Base-by-base conservation (phyloP, 2,888 invertebrate genomes). In the Troides aeacus region DNA sequence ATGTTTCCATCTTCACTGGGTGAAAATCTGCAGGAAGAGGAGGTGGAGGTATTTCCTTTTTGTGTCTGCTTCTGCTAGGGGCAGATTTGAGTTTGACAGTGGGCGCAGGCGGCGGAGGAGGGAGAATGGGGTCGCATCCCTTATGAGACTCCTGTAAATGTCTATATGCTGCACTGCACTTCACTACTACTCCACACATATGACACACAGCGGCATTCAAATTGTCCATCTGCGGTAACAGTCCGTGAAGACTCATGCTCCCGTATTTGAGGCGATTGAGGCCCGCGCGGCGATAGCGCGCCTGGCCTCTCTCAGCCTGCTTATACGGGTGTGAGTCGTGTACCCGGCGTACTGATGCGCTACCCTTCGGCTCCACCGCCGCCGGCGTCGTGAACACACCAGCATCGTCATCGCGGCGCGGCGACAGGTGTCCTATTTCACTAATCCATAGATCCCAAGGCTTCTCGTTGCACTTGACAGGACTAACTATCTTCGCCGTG, bases 141-240 rank as follows among this genome's bases (percentile, higher is more conserved):
- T 86, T 83, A 82, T 94, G 94, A 72, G 93, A 92, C 78, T 93
- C 92, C 77, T 94, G 93, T 87, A 96, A 94, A 85, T 97, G 97
- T 82, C 95, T 94, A 79, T 94, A 94, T 66, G 96, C 94, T 64
- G 96, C 96, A 84, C 96, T 95, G 77, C 96, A 96, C 89, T 96
- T 96, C 77, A 97, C 94, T 81, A 95, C 94, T 75, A 95, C 94
- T 75, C 95, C 95, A 85, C 97, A 97, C 84, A 95, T 93, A 86
- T 96, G 95, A 87, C 97, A 97, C 77, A 96, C 94, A 72, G 96
- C 96, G 72, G 96, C 94, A 83, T 95, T 95, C 78, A 97, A 94
- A 73, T 94, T 93, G 87, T 97, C 96, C 86, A 95, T 94, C 79
- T 96, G 96, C 36, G 97, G 97, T 79, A 96, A 96, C 78, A 96